phyloP scores from a whole-genome alignment of 1,140 invertebrate species.

The Carposina sasakii region DNA sequence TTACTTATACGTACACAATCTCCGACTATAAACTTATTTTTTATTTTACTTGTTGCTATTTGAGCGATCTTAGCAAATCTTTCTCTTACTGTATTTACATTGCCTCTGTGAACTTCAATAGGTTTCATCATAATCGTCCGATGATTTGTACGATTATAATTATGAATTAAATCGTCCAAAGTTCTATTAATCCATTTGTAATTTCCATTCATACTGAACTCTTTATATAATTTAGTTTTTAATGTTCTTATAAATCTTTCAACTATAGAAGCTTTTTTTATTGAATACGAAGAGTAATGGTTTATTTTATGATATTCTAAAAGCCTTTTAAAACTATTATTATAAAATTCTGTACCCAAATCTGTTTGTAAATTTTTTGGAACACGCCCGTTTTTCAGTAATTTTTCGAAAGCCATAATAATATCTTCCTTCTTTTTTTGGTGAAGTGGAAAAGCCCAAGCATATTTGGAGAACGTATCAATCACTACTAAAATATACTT shows the following conservation, averaged over 20 bases:
- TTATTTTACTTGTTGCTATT: too few species aligned
- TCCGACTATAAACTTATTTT: too few species aligned
- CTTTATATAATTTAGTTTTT: constrained; percentile 59
- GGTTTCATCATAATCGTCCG: too few species aligned
- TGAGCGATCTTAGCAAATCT: too few species aligned
- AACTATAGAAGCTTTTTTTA: constrained; percentile 61
- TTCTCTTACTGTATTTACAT: too few species aligned
- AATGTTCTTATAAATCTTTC: constrained; percentile 67
- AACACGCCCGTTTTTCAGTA: constrained; percentile 29
- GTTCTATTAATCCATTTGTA: constrained; percentile 50
- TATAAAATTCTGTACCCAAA: constrained; percentile 62
- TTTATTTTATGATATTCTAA: too few species aligned
- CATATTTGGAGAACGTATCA: constrained; percentile 64
- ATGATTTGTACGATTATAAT: constrained; percentile 64
- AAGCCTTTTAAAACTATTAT: constrained; percentile 46
- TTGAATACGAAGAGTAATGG: constrained; percentile 59
- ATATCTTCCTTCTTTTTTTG: constrained; percentile 55
- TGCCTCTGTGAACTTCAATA: too few species aligned
- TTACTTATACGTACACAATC: too few species aligned
- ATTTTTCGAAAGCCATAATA: constrained; percentile 8
- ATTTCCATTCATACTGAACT: constrained; percentile 55
- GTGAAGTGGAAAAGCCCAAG: constrained; percentile 63
- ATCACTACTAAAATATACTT: constrained; percentile 66
- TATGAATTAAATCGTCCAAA: constrained; percentile 39
- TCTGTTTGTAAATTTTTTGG: constrained; percentile 66